Base-by-base conservation (phyloP, 2,797 vertebrate genomes). In the Varecia variegata region DNA sequence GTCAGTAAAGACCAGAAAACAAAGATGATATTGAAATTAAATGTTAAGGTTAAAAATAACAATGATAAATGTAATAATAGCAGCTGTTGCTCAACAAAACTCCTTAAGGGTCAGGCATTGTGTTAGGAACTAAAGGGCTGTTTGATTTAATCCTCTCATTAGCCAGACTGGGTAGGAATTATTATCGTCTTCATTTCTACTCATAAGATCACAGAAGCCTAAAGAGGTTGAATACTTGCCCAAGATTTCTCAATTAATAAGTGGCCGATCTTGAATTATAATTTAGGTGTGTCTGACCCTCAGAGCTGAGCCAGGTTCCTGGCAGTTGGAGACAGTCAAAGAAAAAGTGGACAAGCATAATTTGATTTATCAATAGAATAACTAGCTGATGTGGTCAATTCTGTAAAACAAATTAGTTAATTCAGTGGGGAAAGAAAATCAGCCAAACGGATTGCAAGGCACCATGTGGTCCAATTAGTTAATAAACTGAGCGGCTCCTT, bases 381-480 rank as follows among this genome's bases (percentile, higher is more conserved):
- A 94, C 52, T 68, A 89, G 77, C 35, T 32, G 25, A 81, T 89
- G 43, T 96, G 65, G 70, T 96, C 56, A 87, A 23, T 88, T 94
- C 43, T 88, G 27, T 93, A 87, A 94, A 93, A 90, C 21, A 71
- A 96, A 96, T 94, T 84, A 93, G 70, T 83, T n/a, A 81, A 50
- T 84, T 97, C 54, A 81, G 10, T 25, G n/a, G 45, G 30, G 32
- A 25, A 43, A 77, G 47, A 92, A 94, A 87, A 96, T 67, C 47
- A 85, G 47, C 45, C 65, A 84, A 94, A 95, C 0, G 7, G 35
- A 90, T 91, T 93, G 7, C 54, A 89, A 84, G 40, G 67, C 52
- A 94, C 43, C 20, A 50, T 47, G 56, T n/a, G 32, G 30, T 32
- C 71, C 83, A 92, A 65, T 84, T 70, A 92, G 68, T 95, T 79